Percentiles rank a stretch among this genome's conserved stretches.
Evolutionary conservation across 2,888 invertebrate species (phyloP).

Genomic region (Rotaria magnacalcarata): DNA sequence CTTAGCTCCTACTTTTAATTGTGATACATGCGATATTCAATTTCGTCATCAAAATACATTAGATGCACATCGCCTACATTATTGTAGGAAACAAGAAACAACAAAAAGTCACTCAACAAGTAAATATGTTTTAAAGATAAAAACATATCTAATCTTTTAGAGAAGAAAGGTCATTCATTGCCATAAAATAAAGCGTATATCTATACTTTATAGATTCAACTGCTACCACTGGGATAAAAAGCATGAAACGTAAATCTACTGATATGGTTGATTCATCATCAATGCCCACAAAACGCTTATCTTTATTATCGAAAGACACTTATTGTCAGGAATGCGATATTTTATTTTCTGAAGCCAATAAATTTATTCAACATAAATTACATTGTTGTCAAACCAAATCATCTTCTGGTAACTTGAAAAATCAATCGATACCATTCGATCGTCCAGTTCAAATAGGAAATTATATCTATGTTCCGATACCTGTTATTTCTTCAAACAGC

Average conservation of each 20-base stretch:
- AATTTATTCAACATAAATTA: conserved; percentile 12
- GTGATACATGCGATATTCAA: conserved; percentile 56
- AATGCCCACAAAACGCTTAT: not conserved
- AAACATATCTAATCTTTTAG: not conserved
- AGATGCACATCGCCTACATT: conserved; percentile 56
- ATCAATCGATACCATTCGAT: conserved; percentile 48
- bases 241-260: conserved; percentile 32
- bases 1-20: conserved; percentile 55
- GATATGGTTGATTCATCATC: not conserved
- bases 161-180: conserved; percentile 1
- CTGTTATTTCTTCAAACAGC: conserved; percentile 48
- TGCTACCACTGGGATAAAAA: not conserved
- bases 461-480: not conserved
- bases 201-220: not conserved
- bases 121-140: not conserved
- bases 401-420: not conserved
- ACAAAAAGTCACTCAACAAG: not conserved
- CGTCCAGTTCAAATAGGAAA: not conserved
- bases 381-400: not conserved
- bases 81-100: conserved; percentile 53
- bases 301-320: not conserved
- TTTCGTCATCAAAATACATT: conserved; percentile 57
- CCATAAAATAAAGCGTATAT: not conserved
- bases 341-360: not conserved
- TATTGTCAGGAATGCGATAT: conserved; percentile 6